These are phyloP conservation scores for Yponomeuta malinellus DNA, from an alignment of 2,888 invertebrate species.

Conservation along the genomic window DNA sequence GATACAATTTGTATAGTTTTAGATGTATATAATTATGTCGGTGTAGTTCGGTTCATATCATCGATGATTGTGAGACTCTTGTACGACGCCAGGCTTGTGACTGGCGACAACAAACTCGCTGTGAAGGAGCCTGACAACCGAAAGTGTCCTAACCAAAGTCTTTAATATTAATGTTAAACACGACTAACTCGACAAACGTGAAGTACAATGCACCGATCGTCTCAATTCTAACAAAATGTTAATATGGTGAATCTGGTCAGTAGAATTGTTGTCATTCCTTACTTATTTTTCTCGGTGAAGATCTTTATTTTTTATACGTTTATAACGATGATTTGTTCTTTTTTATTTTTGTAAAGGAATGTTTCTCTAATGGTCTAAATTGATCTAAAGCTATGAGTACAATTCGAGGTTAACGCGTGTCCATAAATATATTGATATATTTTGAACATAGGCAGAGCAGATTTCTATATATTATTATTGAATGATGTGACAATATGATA, in stretches of 20 bases:
- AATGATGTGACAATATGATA: conserved; percentile 61
- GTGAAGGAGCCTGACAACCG: conserved; percentile 25
- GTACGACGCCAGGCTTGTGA: conserved; percentile 15
- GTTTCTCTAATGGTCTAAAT: conserved; percentile 61
- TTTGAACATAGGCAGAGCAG: conserved; percentile 64
- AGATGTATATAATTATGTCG: not conserved
- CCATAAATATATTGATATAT: conserved; percentile 63
- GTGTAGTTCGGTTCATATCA: conserved; percentile 19
- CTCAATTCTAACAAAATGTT: conserved; percentile 19
- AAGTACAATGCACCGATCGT: conserved; percentile 27
- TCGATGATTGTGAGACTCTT: conserved; percentile 20
- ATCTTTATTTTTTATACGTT: conserved; percentile 75
- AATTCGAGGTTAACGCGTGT: conserved; percentile 62
- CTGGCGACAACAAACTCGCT: not conserved
- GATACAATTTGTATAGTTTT: conserved; percentile 4
- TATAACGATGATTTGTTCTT: conserved; percentile 29
- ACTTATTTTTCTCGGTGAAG: conserved; percentile 61
- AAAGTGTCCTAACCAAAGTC: conserved; percentile 48
- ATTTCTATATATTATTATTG: conserved; percentile 63
- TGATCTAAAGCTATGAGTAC: conserved; percentile 64
- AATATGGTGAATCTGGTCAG: conserved; percentile 31
- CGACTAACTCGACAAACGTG: conserved; percentile 15
- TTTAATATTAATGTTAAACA: conserved; percentile 28
- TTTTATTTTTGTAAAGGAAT: conserved; percentile 36
- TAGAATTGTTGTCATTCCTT: conserved; percentile 60